Evolutionary conservation across 1,140 invertebrate species (phyloP).

Genomic region (Bacillus rossius): DNA sequence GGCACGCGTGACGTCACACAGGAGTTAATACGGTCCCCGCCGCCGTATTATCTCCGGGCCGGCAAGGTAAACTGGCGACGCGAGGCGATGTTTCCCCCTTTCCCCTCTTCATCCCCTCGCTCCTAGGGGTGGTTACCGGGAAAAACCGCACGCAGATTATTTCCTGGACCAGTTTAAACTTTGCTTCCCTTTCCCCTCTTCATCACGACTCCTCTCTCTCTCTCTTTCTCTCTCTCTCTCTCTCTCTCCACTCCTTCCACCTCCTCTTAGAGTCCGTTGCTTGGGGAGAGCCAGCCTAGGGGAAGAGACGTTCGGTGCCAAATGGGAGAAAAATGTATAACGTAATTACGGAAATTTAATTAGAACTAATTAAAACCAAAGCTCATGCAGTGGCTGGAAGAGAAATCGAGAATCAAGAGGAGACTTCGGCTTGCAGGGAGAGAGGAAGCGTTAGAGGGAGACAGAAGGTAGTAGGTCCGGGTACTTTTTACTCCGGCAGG

Average conservation of each 20-base stretch:
- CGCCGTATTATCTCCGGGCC: too few species aligned
- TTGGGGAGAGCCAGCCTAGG: not conserved
- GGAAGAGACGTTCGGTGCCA: slow-evolving; percentile 13
- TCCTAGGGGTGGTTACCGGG: too few species aligned
- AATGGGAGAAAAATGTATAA: slow-evolving; percentile 18
- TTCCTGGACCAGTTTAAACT: slow-evolving; percentile 9
- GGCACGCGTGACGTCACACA: too few species aligned
- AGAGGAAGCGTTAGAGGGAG: not conserved
- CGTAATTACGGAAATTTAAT: slow-evolving; percentile 18
- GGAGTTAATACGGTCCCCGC: too few species aligned
- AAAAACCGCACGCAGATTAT: not conserved
- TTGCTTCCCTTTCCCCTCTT: not conserved
- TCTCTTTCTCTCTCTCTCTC: not conserved
- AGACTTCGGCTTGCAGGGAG: not conserved
- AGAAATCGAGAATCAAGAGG: not conserved
- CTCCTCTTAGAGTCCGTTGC: not conserved
- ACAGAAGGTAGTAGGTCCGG: not conserved
- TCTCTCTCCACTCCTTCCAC: not conserved
- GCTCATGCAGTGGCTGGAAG: slow-evolving; percentile 5
- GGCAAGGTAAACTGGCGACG: too few species aligned
- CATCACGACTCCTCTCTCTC: not conserved
- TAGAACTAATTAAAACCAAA: slow-evolving; percentile 17
- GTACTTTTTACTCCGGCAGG: too few species aligned
- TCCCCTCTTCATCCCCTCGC: too few species aligned
- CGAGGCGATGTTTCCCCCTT: too few species aligned